A percentile compares a stretch with the other conserved stretches of the same genome.
Evolutionary conservation across 2,113 vertebrate species (phyloP).

Genomic region (Elaphurus davidianus): DNA sequence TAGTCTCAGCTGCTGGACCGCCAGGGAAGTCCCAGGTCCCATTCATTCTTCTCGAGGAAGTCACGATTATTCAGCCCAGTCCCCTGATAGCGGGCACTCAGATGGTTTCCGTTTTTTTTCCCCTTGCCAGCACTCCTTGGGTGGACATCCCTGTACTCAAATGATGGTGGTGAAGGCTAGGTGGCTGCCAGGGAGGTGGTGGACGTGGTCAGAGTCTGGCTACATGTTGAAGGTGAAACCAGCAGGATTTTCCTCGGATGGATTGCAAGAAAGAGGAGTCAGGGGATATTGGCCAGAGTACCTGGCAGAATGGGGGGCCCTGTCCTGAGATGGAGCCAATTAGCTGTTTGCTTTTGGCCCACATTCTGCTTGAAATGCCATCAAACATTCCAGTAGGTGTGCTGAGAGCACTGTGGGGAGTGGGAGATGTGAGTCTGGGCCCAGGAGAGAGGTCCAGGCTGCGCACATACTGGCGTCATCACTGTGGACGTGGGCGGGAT

Average conservation of each 20-base stretch:
- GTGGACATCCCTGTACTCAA: rapidly evolving
- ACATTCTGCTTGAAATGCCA: rapidly evolving
- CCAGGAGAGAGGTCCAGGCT: not conserved
- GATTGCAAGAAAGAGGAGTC: not conserved
- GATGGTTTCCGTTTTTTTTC: not conserved
- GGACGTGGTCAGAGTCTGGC: not conserved
- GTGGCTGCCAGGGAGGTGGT: rapidly evolving
- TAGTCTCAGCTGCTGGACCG: not conserved
- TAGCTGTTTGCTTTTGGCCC: not conserved
- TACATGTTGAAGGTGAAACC: not conserved
- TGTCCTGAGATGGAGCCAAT: not conserved
- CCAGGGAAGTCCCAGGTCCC: not conserved
- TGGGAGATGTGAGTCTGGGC: not conserved
- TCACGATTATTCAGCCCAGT: rapidly evolving
- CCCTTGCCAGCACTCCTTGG: no score
- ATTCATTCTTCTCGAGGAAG: rapidly evolving
- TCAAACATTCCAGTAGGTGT: not conserved
- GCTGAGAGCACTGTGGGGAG: not conserved
- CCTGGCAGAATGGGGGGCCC: not conserved
- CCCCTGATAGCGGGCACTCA: rapidly evolving
- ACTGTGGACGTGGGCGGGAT: not conserved
- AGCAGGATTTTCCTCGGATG: not conserved
- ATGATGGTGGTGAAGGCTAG: rapidly evolving
- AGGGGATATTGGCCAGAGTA: not conserved
- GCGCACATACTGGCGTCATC: not conserved